phyloP scores from a whole-genome alignment of 2,797 vertebrate species.

The Hypotaenidia okinawae region DNA sequence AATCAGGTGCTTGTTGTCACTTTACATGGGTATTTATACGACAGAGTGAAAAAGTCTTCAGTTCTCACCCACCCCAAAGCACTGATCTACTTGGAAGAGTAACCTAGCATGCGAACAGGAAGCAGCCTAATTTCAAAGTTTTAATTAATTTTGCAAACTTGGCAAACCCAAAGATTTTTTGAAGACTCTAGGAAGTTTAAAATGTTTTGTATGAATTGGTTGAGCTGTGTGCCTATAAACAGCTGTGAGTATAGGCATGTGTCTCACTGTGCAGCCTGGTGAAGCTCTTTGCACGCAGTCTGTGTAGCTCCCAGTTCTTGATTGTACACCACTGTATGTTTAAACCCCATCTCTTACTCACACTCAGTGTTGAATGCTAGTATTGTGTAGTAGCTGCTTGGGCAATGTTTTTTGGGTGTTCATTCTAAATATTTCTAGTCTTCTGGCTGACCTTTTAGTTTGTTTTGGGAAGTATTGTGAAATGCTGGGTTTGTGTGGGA shows the following conservation, averaged over 20 bases:
- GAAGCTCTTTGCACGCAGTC: neutral
- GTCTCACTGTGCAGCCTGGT: neutral
- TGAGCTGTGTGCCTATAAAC: neutral
- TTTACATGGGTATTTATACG: neutral
- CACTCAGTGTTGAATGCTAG: neutral
- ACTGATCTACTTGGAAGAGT: neutral
- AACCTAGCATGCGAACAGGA: neutral
- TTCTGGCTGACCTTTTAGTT: neutral
- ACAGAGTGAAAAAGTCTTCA: neutral
- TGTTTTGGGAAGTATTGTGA: neutral
- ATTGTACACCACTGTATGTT: fast-evolving
- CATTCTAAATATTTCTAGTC: neutral
- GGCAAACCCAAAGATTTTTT: neutral
- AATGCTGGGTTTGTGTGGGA: neutral
- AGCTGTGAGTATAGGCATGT: neutral
- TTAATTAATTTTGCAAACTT: neutral
- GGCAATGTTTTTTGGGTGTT: neutral
- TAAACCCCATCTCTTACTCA: neutral
- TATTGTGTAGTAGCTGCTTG: neutral
- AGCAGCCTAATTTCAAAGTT: neutral
- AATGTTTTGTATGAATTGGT: neutral
- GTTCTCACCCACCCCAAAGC: neutral
- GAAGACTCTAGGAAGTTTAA: neutral
- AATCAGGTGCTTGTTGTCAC: neutral
- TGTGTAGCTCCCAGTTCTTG: neutral